Conservation (phyloP, 1,140 invertebrate genomes). For the Daktulosphaira vitifoliae region DNA sequence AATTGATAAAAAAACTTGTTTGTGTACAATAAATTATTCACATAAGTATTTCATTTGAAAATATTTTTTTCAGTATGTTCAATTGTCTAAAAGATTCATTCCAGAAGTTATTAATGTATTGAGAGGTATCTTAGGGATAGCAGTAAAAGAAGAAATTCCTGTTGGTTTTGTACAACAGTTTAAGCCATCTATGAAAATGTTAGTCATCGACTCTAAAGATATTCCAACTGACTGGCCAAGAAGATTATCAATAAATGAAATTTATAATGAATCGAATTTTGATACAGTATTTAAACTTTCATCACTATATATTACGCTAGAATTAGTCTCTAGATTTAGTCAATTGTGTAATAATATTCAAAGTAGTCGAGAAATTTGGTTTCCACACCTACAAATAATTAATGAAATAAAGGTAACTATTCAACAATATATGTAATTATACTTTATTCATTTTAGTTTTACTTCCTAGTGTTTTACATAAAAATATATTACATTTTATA, state of each 20-base stretch:
- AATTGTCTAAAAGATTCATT: slow-evolving; percentile 68
- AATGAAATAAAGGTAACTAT: slow-evolving; percentile 43
- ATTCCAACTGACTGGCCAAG: background rate
- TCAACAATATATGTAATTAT: no score
- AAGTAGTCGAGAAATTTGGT: slow-evolving; percentile 51
- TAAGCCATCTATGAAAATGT: background rate
- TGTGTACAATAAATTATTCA: slow-evolving; percentile 27
- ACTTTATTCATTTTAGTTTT: no score
- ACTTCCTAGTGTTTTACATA: no score
- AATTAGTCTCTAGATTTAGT: slow-evolving; percentile 25
- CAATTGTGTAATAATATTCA: slow-evolving; percentile 46
- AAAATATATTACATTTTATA: no score
- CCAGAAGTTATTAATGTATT: slow-evolving; percentile 72
- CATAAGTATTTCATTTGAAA: slow-evolving; percentile 26
- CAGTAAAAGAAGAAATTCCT: background rate
- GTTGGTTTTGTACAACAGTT: slow-evolving; percentile 5
- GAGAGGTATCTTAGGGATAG: slow-evolving; percentile 50
- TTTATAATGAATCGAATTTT: slow-evolving; percentile 20
- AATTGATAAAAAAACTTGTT: no score
- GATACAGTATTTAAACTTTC: slow-evolving; percentile 23
- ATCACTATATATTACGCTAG: slow-evolving; percentile 1
- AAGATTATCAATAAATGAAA: slow-evolving; percentile 14
- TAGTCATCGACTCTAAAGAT: background rate
- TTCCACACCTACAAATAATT: slow-evolving; percentile 45
- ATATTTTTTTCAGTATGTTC: slow-evolving; percentile 60